Evolutionary conservation across 2,113 vertebrate genomes (phyloP).

Genomic region (Thalassarche chlororhynchos): DNA sequence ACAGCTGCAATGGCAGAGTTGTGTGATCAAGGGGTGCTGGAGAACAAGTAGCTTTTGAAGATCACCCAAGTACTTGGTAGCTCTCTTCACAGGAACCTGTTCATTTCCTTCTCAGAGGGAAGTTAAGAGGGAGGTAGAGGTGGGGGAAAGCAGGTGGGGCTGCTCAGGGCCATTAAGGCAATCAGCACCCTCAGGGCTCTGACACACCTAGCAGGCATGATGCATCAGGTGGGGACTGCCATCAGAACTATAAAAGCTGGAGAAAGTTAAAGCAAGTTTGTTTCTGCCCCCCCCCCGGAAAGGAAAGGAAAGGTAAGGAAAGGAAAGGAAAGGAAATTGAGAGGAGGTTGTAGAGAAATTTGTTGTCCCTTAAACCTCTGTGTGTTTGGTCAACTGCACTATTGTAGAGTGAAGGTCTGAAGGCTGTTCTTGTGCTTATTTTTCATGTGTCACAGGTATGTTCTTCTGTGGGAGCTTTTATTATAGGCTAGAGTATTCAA

Average conservation of each 20-base stretch:
- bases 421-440: not conserved
- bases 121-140: not conserved
- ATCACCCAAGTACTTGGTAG: not conserved
- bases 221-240: not conserved
- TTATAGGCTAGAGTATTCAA: not conserved
- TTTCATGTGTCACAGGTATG: accelerated
- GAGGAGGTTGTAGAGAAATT: no score
- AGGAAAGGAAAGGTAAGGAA: no score
- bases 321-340: not conserved
- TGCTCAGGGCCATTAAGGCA: not conserved
- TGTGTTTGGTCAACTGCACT: not conserved
- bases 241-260: not conserved
- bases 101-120: not conserved
- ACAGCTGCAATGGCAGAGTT: not conserved
- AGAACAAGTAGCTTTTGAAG: not conserved
- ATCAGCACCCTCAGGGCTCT: not conserved
- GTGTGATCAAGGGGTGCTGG: accelerated
- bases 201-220: no score
- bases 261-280: accelerated
- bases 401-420: not conserved
- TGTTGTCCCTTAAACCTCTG: accelerated
- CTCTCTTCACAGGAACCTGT: not conserved
- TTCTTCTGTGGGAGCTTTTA: not conserved
- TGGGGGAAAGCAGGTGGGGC: not conserved
- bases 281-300: no score